A percentile compares a stretch with the other conserved stretches of the same genome.
Evolutionary conservation across 2,888 invertebrate species (phyloP).

Genomic region (Caenorhabditis becei): DNA sequence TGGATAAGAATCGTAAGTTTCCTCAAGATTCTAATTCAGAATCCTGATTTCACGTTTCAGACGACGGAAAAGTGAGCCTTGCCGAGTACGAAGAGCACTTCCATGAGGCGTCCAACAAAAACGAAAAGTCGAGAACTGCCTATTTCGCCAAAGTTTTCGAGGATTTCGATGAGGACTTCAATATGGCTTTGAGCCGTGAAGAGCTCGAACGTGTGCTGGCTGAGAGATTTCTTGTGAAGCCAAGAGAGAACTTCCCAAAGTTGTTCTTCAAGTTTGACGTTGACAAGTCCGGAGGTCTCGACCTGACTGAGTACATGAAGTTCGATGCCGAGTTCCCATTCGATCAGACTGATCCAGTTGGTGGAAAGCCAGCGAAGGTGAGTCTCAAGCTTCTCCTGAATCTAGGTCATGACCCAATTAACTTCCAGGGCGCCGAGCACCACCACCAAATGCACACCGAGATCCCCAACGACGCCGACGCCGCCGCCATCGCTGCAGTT

Average conservation of each 20-base stretch:
- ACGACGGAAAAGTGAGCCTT: conserved; percentile 73
- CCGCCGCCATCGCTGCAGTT: conserved; percentile 65
- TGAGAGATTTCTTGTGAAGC: conserved; percentile 76
- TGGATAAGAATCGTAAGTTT: conserved; percentile 73
- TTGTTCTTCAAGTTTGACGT: conserved; percentile 74
- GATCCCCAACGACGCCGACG: conserved; percentile 62
- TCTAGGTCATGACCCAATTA: neutral
- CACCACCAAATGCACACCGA: conserved; percentile 45
- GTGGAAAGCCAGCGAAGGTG: conserved; percentile 38
- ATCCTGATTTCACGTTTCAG: conserved; percentile 39
- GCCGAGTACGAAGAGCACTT: conserved; percentile 75
- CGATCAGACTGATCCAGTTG: conserved; percentile 74
- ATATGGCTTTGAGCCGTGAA: conserved; percentile 71
- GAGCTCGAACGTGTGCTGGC: conserved; percentile 74
- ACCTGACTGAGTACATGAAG: conserved; percentile 75
- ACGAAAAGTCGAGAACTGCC: conserved; percentile 71
- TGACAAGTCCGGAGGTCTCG: conserved; percentile 75
- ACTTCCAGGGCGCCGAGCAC: conserved; percentile 19
- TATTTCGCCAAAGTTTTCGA: conserved; percentile 79
- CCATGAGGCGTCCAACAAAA: conserved; percentile 71
- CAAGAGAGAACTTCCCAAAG: conserved; percentile 74
- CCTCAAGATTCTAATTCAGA: no score
- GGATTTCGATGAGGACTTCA: conserved; percentile 76
- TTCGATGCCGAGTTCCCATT: conserved; percentile 76
- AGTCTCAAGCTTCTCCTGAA: no score